Evolutionary conservation across 2,888 invertebrate genomes (phyloP).

Genomic region (Eulithis testata): DNA sequence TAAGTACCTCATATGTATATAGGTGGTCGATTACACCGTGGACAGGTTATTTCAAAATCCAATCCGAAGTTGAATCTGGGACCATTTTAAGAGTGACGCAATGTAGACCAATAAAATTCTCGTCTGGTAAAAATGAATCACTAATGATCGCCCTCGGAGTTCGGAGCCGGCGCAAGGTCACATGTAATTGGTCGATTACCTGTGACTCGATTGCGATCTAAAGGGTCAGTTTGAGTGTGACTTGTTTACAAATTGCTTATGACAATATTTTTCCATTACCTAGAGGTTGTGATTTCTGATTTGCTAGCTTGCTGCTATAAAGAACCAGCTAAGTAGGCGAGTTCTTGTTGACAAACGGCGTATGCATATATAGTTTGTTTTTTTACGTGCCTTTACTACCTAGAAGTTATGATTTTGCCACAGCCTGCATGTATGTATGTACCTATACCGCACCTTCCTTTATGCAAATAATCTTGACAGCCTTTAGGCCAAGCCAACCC

Average conservation of each 20-base stretch:
- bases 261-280: too few species aligned
- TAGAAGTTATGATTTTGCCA: too few species aligned
- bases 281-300: too few species aligned
- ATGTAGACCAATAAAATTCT: slow-evolving; percentile 6
- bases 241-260: neutral
- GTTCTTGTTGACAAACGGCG: too few species aligned
- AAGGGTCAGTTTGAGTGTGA: neutral
- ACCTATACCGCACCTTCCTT: too few species aligned
- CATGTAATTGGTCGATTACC: slow-evolving; percentile 22
- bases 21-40: neutral
- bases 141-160: slow-evolving; percentile 21
- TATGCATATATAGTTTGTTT: too few species aligned
- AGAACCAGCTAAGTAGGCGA: too few species aligned
- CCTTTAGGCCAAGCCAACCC: too few species aligned
- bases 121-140: slow-evolving; percentile 14
- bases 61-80: slow-evolving; percentile 2
- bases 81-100: slow-evolving; percentile 12
- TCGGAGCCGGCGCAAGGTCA: slow-evolving; percentile 26
- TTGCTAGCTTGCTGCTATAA: too few species aligned
- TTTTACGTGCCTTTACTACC: too few species aligned
- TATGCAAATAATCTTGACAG: too few species aligned
- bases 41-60: slow-evolving; percentile 9
- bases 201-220: slow-evolving; percentile 22
- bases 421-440: too few species aligned
- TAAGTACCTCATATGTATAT: neutral